Evolutionary conservation across 1,140 invertebrate species (phyloP), one percentile per base, ranked within the genome.

Genomic region (Lasaia peninsularis): DNA sequence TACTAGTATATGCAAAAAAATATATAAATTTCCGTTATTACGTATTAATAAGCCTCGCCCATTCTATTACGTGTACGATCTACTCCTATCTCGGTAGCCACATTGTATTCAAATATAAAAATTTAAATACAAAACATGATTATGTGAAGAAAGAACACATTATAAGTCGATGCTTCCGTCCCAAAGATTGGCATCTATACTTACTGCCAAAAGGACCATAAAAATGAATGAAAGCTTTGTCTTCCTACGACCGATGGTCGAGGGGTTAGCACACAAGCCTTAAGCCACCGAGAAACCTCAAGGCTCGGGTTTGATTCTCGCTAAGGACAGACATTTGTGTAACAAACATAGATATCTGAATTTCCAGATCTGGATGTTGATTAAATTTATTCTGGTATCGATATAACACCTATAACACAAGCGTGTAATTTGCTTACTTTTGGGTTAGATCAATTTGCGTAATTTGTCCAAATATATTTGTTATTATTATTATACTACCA

Each of bases 71-170:
- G 69, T 48, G 35, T 2, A 40, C 16, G 40, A 20, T 73, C 67
- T 56, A 65, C 61, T 76, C 80, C 69, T 75, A 79, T 83, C 75
- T 74, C 75, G 65, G 84, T 85, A 87, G 84, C 81, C 48, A 68
- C 78, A 87, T 87, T 87, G 84, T 87, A 87, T 87, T 87, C 84
- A 87, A 87, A 87, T 84, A 62, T 68, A 56, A 59, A 63, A 76
- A 87, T 87, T 87, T 87, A 85, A 87, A 87, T 87, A 87, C 84
- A 87, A 87, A 85, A 79, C 75, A 74, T 80, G 84, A 87, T 87
- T 85, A 87, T 80, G 75, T 85, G 78, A 79, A 77, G 78, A 84
- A 75, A 75, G 65, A 55, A 52, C 67, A 65, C 61, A 60, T 61
- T 63, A 73, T 83, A 79, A 83, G 79, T 66, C 67, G 71, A 62